Evolutionary conservation across 1,140 invertebrate species (phyloP).

Genomic region (Acromyrmex charruanus): DNA sequence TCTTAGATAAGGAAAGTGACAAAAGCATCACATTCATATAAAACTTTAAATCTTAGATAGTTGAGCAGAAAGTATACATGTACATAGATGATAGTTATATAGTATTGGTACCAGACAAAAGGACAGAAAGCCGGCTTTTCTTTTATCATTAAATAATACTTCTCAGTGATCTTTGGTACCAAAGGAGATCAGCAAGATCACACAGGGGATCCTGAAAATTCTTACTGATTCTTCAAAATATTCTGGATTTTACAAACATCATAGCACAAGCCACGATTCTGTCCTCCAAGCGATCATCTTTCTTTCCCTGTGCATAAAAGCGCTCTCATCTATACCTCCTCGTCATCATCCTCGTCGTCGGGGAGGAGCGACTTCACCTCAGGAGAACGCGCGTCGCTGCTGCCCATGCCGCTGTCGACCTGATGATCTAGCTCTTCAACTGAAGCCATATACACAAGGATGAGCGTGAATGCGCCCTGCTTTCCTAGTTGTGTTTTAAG

Average conservation of each 20-base stretch:
- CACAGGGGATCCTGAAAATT: neutral
- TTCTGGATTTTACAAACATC: neutral
- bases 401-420: slow-evolving; percentile 83
- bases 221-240: neutral
- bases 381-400: slow-evolving; percentile 82
- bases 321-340: slow-evolving; percentile 46
- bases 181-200: neutral
- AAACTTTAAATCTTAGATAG: neutral
- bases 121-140: neutral
- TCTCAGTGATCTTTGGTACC: neutral
- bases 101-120: neutral
- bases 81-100: neutral
- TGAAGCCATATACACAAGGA: slow-evolving; percentile 79
- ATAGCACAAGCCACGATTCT: neutral
- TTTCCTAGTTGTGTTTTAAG: neutral
- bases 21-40: neutral
- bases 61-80: neutral
- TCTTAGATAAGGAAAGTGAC: neutral
- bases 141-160: neutral
- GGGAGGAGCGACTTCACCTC: slow-evolving; percentile 81
- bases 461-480: neutral
- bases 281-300: neutral
- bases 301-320: neutral
- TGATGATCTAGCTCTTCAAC: slow-evolving; percentile 80
- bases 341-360: slow-evolving; percentile 81